These are phyloP conservation scores for Tylochromis polylepis DNA, from an alignment of 2,113 vertebrate species.

Conservation along the genomic window DNA sequence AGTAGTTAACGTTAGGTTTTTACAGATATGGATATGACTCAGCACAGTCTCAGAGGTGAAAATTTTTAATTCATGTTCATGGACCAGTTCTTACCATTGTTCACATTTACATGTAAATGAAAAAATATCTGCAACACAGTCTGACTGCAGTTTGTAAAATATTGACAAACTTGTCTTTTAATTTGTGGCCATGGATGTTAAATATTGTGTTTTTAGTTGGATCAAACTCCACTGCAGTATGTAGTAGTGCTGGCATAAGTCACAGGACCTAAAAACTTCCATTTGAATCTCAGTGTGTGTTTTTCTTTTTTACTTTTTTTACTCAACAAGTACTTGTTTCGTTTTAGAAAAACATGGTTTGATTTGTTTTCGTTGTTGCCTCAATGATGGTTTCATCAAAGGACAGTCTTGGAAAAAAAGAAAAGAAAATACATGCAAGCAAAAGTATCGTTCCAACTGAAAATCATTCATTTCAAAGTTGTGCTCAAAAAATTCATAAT, in stretches of 20 bases:
- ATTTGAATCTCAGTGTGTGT: neutral
- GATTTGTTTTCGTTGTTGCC: no score
- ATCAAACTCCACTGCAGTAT: neutral
- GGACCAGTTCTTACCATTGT: neutral
- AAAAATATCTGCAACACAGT: neutral
- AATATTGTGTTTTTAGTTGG: neutral
- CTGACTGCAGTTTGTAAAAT: neutral
- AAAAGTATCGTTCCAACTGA: no score
- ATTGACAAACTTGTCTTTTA: neutral
- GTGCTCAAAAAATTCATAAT: no score
- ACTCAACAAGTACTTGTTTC: no score
- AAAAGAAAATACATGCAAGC: no score
- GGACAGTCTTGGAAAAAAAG: no score
- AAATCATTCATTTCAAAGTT: no score
- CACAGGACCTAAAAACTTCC: neutral
- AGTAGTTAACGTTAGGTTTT: neutral
- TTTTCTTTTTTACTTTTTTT: neutral
- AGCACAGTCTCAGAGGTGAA: neutral
- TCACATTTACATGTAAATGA: neutral
- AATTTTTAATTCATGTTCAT: neutral
- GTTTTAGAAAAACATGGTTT: no score
- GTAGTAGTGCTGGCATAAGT: neutral
- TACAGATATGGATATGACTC: neutral
- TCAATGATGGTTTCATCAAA: no score
- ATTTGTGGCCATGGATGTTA: neutral